Base-by-base conservation (phyloP, 2,888 invertebrate genomes). In the Merodon equestris region DNA sequence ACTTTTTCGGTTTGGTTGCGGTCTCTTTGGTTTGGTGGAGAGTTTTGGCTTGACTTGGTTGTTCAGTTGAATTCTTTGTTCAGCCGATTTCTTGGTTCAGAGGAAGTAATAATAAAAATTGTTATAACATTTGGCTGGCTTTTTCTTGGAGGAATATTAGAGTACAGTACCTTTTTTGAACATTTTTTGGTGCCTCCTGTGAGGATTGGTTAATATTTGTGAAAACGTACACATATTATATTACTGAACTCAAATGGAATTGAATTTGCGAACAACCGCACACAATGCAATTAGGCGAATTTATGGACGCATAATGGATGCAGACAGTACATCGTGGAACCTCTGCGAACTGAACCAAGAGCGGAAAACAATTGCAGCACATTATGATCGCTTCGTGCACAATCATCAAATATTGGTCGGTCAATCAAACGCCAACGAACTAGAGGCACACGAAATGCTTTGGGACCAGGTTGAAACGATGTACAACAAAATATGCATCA, bases 391-490 rank as follows among this genome's bases (percentile, higher is more conserved):
- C 12, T 40, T 38, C 14, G 42, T 56, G 13, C 19, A 17, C 17
- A 51, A 36, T 4, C 17, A 51, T 51, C 1, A 5, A n/a, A n/a
- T 19, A 1, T 14, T 44, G n/a, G 56, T 42, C 18, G 56, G 56
- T 5, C 1, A 12, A 9, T 12, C 56, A 1, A 9, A 42, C 9
- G 17, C 9, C 5, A 19, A 9, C 10, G 56, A 56, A 18, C 18
- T 56, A 0, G 3, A 1, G 9, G 13, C 42, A 1, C 56, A 56
- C 19, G 56, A 56, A n/a, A 15, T 18, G 7, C 13, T 56, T 1
- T 56, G 19, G 58, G 47, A 36, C 12, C 57, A 57, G 45, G 38
- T 57, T 0, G 57, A 57, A 27, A n/a, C 17, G 2, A 12, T 7
- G 15, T 47, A 34, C 47, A 47, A 58, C 7, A 10, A 34, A 12